phyloP scores from a whole-genome alignment of 2,888 invertebrate genomes.

The Leptopterna dolabrata region DNA sequence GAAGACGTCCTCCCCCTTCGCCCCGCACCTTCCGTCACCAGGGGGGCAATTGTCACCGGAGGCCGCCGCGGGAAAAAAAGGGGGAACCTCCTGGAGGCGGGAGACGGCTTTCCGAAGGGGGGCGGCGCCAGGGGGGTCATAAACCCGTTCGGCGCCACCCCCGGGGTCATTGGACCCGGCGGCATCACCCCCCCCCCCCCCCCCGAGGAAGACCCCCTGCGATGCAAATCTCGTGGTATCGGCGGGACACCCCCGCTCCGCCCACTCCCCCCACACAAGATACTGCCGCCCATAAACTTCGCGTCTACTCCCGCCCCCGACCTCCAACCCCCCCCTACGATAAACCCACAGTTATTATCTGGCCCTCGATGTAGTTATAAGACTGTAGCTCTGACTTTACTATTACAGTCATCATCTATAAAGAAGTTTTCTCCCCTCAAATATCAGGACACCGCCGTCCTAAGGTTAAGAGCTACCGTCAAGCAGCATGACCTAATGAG shows the following conservation, averaged over 20 bases:
- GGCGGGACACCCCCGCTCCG: neutral
- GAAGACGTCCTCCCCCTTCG: neutral
- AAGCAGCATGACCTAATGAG: too few species aligned
- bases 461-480: too few species aligned
- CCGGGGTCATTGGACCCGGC: conserved; percentile 48
- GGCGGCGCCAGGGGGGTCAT: conserved; percentile 42
- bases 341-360: conserved; percentile 26
- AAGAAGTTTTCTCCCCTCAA: too few species aligned
- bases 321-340: neutral
- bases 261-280: neutral
- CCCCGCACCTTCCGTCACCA: neutral
- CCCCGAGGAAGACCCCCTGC: neutral
- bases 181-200: neutral
- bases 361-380: neutral
- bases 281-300: neutral
- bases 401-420: too few species aligned
- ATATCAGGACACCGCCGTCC: too few species aligned
- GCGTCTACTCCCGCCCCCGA: neutral
- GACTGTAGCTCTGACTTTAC: too few species aligned
- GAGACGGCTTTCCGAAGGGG: conserved; percentile 12
- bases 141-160: conserved; percentile 54
- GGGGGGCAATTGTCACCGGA: conserved; percentile 31
- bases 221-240: conserved; percentile 20
- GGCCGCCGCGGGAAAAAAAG: too few species aligned
- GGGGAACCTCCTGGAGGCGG: conserved; percentile 33